Conservation (phyloP, 2,797 vertebrate species). For the Carcharodon carcharias region DNA sequence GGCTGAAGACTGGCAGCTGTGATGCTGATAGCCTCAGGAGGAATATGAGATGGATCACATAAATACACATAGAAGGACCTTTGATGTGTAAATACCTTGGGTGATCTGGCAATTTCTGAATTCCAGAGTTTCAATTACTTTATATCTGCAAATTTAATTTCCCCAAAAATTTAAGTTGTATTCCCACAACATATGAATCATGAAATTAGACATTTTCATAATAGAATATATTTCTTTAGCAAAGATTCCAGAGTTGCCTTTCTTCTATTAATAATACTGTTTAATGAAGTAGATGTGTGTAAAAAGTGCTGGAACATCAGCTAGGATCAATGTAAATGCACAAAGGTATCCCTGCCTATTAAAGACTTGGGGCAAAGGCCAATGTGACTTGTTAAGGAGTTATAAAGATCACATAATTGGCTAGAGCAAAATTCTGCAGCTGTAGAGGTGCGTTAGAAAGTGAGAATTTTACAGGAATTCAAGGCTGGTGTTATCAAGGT, state of each 20-base stretch:
- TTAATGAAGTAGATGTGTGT: background rate
- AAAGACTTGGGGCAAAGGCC: background rate
- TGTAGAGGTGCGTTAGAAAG: background rate
- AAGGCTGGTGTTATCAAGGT: background rate
- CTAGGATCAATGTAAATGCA: background rate
- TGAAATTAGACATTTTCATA: too few species aligned
- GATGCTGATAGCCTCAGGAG: too few species aligned
- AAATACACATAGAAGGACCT: too few species aligned
- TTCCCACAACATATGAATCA: too few species aligned
- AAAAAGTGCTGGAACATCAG: background rate
- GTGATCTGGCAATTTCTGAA: too few species aligned
- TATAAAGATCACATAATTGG: background rate
- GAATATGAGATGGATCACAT: too few species aligned
- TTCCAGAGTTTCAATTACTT: too few species aligned
- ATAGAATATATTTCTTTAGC: background rate
- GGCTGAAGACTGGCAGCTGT: too few species aligned
- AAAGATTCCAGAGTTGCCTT: background rate
- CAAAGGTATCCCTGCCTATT: background rate
- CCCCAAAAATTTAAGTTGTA: too few species aligned
- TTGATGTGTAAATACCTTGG: too few species aligned
- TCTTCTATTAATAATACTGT: background rate
- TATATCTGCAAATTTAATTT: too few species aligned
- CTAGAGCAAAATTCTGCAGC: background rate
- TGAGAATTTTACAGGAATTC: background rate
- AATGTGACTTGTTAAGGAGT: too few species aligned